Conservation (phyloP, 1,140 invertebrate genomes). For the Bactericera cockerelli region DNA sequence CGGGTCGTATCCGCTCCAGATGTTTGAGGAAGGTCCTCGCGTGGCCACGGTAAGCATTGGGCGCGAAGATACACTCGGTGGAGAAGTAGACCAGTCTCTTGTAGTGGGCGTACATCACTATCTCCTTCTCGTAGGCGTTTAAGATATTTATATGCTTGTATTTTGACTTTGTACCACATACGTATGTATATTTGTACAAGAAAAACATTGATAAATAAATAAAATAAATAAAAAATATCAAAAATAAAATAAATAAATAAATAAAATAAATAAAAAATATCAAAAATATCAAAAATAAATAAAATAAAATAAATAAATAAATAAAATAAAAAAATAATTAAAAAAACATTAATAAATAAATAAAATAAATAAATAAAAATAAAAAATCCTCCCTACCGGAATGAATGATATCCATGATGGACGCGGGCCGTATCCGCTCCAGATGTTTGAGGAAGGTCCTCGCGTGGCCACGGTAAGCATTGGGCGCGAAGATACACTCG, state of each 20-base stretch:
- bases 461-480: constrained; percentile 92
- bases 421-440: constrained; percentile 81
- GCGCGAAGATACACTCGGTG: constrained; percentile 96
- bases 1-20: constrained; percentile 81
- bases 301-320: no score
- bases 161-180: no score
- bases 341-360: no score
- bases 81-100: constrained; percentile 97
- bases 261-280: no score
- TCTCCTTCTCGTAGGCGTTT: constrained; percentile 99
- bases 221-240: no score
- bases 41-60: constrained; percentile 93
- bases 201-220: no score
- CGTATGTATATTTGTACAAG: no score
- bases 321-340: no score
- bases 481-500: constrained; percentile 96
- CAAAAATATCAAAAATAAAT: no score
- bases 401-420: constrained; percentile 95
- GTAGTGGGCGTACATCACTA: constrained; percentile 98
- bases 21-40: constrained; percentile 88
- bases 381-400: constrained; percentile 60
- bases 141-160: no score
- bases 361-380: no score
- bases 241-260: no score
- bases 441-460: constrained; percentile 87